These are phyloP conservation scores for Masnerella sp. DNA, from an alignment of 2,888 invertebrate species.

Conservation along the genomic window DNA sequence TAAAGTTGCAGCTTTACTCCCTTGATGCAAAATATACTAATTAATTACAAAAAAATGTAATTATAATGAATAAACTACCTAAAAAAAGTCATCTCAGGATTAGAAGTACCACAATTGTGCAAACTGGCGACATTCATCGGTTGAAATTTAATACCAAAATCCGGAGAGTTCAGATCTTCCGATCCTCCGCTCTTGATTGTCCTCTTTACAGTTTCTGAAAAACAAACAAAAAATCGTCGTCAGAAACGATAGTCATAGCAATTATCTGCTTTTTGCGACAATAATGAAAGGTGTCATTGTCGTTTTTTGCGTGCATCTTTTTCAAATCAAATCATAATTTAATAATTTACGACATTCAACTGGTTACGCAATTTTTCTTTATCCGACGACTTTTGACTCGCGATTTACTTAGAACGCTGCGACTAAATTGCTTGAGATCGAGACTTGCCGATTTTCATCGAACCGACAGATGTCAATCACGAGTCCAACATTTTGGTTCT, in stretches of 20 bases:
- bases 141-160: conserved; percentile 30
- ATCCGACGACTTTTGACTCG: conserved; percentile 1
- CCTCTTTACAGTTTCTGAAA: conserved; percentile 68
- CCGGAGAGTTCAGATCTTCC: conserved; percentile 65
- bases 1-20: too few species aligned
- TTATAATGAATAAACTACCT: conserved; percentile 6
- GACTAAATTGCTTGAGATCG: too few species aligned
- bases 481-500: conserved; percentile 1
- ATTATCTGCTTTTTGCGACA: background rate
- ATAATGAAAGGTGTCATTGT: conserved; percentile 26
- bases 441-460: too few species aligned
- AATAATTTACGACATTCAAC: conserved; percentile 13
- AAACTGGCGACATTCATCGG: conserved; percentile 71
- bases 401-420: too few species aligned
- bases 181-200: conserved; percentile 74
- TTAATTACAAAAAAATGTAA: too few species aligned
- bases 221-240: background rate
- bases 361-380: conserved; percentile 26
- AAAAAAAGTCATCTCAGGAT: conserved; percentile 28
- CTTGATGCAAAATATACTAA: too few species aligned
- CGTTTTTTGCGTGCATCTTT: conserved; percentile 17
- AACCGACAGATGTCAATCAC: too few species aligned
- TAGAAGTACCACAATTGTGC: conserved; percentile 65
- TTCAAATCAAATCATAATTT: conserved; percentile 9
- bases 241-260: too few species aligned